Evolutionary conservation across 2,888 invertebrate species (phyloP), one percentile per base, ranked within the genome.

Genomic region (Pogonocherus hispidulus): DNA sequence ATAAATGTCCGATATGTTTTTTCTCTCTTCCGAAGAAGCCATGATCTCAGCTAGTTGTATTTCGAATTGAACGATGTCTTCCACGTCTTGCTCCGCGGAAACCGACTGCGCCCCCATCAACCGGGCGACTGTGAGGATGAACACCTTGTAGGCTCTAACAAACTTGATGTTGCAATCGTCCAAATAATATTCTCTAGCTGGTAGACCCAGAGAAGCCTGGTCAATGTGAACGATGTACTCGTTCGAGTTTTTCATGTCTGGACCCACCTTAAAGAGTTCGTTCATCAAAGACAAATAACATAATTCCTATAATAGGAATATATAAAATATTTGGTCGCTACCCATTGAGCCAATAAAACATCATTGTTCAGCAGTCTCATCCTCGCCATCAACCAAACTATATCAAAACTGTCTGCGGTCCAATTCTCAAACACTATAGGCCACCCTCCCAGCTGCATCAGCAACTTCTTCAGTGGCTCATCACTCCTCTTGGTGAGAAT

Each of bases 161-260:
- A 92, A 94, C 55, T 88, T 89, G 79, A 86, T 87, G 80, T 93
- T 79, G 88, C 89, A 83, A 91, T 92, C 67, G 86, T 86, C 76
- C 86, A 89, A 90, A 88, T 90, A 98, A 84, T 93, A 93, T 74
- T 93, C 93, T 57, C 92, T 87, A 0, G 92, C 91, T 16, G 93
- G 93, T 63, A 94, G 86, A 22, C 93, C 94, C 77, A 96, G 86
- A 56, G 91, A 92, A 0, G 96, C 94, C 86, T 97, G 97, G 85
- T 98, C 97, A 78, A 98, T 91, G 88, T 92, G 91, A 63, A 98
- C 93, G 5, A 97, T 91, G 84, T 96, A 95, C 80, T 93, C 91
- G 79, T 95, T 93, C 4, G 97, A 96, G 84, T 97, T 95, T 83
- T 95, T 95, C 66, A 97, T 95, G 83, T 98, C 97, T 0, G 97